phyloP scores from a whole-genome alignment of 1,140 invertebrate species.

The Lerema accius region DNA sequence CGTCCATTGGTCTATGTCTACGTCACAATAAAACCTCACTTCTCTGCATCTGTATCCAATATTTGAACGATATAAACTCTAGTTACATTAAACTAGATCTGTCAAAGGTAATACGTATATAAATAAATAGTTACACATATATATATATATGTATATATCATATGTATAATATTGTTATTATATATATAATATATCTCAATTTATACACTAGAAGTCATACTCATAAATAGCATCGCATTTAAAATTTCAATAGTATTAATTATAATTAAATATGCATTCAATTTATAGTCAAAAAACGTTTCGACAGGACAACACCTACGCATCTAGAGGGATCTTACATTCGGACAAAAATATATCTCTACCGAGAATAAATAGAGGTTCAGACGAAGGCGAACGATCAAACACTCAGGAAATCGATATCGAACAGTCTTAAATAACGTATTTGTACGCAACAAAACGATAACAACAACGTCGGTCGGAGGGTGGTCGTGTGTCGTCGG shows the following conservation, averaged over 20 bases:
- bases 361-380: constrained; percentile 65
- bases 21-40: constrained; percentile 59
- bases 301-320: constrained; percentile 69
- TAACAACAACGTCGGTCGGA: constrained; percentile 53
- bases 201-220: constrained; percentile 71
- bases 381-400: constrained; percentile 64
- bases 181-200: constrained; percentile 74
- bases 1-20: constrained; percentile 65
- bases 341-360: constrained; percentile 50
- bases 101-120: constrained; percentile 59
- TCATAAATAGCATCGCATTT: constrained; percentile 79
- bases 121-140: constrained; percentile 59
- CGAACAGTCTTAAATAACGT: constrained; percentile 79
- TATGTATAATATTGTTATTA: constrained; percentile 40
- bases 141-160: constrained; percentile 12
- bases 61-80: constrained; percentile 63
- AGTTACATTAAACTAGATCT: constrained; percentile 68
- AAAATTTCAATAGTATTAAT: constrained; percentile 59
- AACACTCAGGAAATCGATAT: constrained; percentile 73
- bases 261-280: constrained; percentile 46
- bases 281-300: constrained; percentile 52
- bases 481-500: constrained; percentile 42
- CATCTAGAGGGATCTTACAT: constrained; percentile 63
- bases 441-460: constrained; percentile 78
- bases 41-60: constrained; percentile 48